These are phyloP conservation scores for Cryptotis parvus DNA, from an alignment of 2,113 vertebrate genomes.

Conservation along the genomic window DNA sequence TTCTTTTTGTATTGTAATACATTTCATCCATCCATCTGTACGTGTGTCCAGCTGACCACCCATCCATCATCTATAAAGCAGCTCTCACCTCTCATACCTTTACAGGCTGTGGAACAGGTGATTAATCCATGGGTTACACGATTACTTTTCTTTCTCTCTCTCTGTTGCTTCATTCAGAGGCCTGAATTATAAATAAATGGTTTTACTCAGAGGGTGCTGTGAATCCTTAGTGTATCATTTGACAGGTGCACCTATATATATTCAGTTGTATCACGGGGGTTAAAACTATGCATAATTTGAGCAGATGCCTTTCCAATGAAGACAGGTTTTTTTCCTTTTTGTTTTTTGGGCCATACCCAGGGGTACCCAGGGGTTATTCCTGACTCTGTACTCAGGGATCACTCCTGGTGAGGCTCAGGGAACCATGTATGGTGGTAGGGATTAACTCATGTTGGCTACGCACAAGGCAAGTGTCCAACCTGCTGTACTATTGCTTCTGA, in stretches of 20 bases:
- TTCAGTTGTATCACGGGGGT: slow-evolving; percentile 12
- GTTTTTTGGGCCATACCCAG: too few species aligned
- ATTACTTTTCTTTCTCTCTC: too few species aligned
- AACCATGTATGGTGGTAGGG: too few species aligned
- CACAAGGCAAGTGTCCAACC: too few species aligned
- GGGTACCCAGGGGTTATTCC: too few species aligned
- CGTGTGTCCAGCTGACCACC: not conserved
- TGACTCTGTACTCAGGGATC: too few species aligned
- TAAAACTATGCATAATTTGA: not conserved
- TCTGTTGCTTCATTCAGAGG: too few species aligned
- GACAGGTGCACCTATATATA: not conserved
- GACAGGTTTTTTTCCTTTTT: not conserved
- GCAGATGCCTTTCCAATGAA: not conserved
- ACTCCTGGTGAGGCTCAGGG: too few species aligned
- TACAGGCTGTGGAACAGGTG: not conserved
- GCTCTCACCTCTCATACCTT: not conserved
- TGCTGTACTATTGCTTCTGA: too few species aligned
- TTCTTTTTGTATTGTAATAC: not conserved
- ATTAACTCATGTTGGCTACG: too few species aligned
- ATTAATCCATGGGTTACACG: not conserved
- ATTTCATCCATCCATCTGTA: not conserved
- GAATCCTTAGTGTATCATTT: not conserved
- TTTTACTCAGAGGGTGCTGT: too few species aligned
- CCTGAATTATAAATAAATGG: too few species aligned
- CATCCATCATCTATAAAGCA: not conserved